phyloP scores from a whole-genome alignment of 2,797 vertebrate genomes.

The Sparus aurata region DNA sequence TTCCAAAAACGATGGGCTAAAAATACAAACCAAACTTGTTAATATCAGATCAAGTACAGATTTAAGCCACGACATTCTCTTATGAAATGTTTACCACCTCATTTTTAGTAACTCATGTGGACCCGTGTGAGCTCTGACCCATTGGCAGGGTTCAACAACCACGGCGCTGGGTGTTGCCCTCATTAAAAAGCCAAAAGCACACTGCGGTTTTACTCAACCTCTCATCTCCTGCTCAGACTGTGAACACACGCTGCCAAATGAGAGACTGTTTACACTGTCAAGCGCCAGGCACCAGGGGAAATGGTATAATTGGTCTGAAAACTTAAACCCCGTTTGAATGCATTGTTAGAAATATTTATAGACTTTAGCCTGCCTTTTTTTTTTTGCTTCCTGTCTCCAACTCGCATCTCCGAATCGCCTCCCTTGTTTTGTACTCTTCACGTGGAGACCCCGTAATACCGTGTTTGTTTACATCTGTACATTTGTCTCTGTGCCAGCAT shows the following conservation, averaged over 20 bases:
- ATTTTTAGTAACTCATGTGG: conserved; percentile 11
- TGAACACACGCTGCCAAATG: conserved; percentile 62
- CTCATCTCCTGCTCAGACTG: conserved; percentile 70
- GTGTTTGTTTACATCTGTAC: conserved; percentile 27
- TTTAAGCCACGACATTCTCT: conserved; percentile 1
- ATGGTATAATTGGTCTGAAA: conserved; percentile 70
- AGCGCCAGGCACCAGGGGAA: conserved; percentile 54
- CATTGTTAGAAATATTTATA: conserved; percentile 63
- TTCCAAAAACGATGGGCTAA: neutral
- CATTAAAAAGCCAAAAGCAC: conserved; percentile 65
- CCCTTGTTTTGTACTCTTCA: conserved; percentile 23
- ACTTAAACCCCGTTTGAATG: conserved; percentile 46
- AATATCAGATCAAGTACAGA: conserved; percentile 14
- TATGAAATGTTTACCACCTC: conserved; percentile 19
- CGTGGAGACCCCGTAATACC: conserved; percentile 3
- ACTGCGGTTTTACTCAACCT: conserved; percentile 75
- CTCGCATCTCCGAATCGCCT: conserved; percentile 10
- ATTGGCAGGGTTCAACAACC: conserved; percentile 38
- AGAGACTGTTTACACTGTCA: conserved; percentile 64
- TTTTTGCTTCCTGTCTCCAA: neutral
- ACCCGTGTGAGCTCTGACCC: conserved; percentile 49
- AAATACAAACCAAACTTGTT: neutral
- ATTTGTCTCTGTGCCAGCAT: neutral
- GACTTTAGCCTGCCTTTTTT: conserved; percentile 5
- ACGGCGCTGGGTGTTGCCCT: conserved; percentile 72